phyloP scores from a whole-genome alignment of 1,140 invertebrate species.

The Sitophilus oryzae region DNA sequence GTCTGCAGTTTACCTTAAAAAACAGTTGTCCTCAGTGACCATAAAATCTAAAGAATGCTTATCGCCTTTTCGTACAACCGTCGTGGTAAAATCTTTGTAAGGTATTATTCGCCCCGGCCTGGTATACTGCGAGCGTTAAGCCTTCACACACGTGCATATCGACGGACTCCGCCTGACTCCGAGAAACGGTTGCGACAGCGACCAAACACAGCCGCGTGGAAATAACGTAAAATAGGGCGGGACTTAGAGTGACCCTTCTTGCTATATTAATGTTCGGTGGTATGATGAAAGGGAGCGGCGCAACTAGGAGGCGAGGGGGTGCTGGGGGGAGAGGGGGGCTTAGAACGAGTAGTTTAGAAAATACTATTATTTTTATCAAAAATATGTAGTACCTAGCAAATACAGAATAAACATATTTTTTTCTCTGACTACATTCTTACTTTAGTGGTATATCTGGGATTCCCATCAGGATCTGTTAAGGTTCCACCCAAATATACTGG shows the following conservation, averaged over 20 bases:
- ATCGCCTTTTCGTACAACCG: slow-evolving; percentile 67
- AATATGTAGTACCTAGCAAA: too few relatives aligned
- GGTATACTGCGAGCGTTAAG: slow-evolving; percentile 73
- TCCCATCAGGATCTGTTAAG: slow-evolving; percentile 68
- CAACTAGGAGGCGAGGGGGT: too few relatives aligned
- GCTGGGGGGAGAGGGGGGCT: too few relatives aligned
- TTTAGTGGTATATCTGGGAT: slow-evolving; percentile 64
- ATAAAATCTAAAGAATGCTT: slow-evolving; percentile 63
- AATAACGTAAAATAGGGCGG: too few relatives aligned
- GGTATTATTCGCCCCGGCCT: slow-evolving; percentile 43
- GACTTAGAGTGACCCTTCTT: too few relatives aligned
- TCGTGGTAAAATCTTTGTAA: slow-evolving; percentile 56
- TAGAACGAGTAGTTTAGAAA: too few relatives aligned
- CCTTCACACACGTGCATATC: too few relatives aligned
- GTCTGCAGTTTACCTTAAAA: slow-evolving; percentile 66
- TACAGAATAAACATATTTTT: too few relatives aligned
- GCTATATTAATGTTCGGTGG: too few relatives aligned
- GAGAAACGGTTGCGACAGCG: slow-evolving; percentile 61
- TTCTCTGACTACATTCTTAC: slow-evolving; percentile 40
- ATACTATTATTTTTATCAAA: too few relatives aligned
- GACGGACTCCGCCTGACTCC: too few relatives aligned
- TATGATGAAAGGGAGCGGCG: too few relatives aligned
- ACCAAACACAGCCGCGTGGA: slow-evolving; percentile 23
- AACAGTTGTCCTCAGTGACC: slow-evolving; percentile 55
- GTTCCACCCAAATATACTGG: slow-evolving; percentile 77